Evolutionary conservation across 2,113 vertebrate species (phyloP), one percentile per base, ranked within the genome.

Genomic region (Cyanoliseus patagonus): DNA sequence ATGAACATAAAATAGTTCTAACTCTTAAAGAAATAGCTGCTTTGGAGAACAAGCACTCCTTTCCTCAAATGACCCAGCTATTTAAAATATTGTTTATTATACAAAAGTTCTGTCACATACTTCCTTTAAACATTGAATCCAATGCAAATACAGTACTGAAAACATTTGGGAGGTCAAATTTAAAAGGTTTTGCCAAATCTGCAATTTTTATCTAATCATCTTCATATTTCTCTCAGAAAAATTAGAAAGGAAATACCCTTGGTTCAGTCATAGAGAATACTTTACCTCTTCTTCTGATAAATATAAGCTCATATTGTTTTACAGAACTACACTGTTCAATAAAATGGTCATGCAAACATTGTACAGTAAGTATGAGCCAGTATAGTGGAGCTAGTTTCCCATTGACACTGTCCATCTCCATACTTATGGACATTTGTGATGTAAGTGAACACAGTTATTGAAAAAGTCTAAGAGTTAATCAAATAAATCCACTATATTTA

Each of bases 401-500:
- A 42, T 20, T 75, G 80, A 63, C 28, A 55, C 13, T 46, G 46
- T 49, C 47, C 25, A 41, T 27, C 37, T 70, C 41, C 13, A 31
- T 41, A 67, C 4, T 70, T 28, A 17, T 2, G 22, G 76, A 30
- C 20, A 11, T 52, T 77, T 76, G 13, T 9, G 9, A 59, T 59
- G 22, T 35, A 59, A 59, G 20, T 59, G 33, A 24, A 35, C 3
- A 16, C n/a, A 35, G 57, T 35, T 35, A 59, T 10, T 35, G 33
- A 59, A 59, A 59, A 59, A 35, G 33, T 16, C n/a, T 35, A 63
- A 49, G 41, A 86, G 13, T 47, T 44, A 72, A 82, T 44, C 12
- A 28, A 75, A 42, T 37, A 51, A 78, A 24, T 13, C 5, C 33
- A 15, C 55, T 49, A 41, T 67, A 90, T 89, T 96, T 97, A 99